Evolutionary conservation across 2,888 invertebrate species (phyloP), one percentile per base, ranked within the genome.

Genomic region (Petrolisthes cinctipes): DNA sequence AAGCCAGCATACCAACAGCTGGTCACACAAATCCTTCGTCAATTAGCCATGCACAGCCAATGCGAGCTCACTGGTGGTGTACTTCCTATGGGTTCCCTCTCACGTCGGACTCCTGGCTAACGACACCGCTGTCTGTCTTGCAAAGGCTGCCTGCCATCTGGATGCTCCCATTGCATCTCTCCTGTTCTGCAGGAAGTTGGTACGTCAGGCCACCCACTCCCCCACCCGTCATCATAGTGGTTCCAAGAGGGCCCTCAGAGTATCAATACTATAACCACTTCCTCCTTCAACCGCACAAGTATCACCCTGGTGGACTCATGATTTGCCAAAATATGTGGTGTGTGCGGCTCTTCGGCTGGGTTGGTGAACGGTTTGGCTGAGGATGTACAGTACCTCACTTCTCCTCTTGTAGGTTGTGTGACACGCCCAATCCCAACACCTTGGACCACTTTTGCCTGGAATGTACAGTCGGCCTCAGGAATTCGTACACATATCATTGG

Each of bases 121-220:
- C 11, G 20, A 54, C 73, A 14, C 54, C 11, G 11, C 11, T 23
- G 61, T 79, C 73, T 73, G 56, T 80, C 80, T 81, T 54, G 78
- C 78, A 53, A 53, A 23, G 17, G n/a, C 51, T 53, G 78, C 78
- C 53, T 78, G 53, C 76, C 5, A 11, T 23, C 6, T 20, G 81
- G 66, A 4, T 83, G 73, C 20, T 51, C 53, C 83, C n/a, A 71
- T 73, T 53, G 54, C 54, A 54, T 83, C 83, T 5, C 73, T 83
- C 73, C 54, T 53, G n/a, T 71, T 51, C n/a, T 68, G 54, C 73
- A 68, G n/a, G 53, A 71, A 83, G 54, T 53, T 73, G 73, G 9
- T 83, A 73, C 80, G 5, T 73, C 73, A 71, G 73, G 71, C 17
- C n/a, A 54, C 73, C 53, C 17, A 1, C 56, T n/a, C n/a, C 53